phyloP scores from a whole-genome alignment of 2,888 invertebrate genomes.

The Oscheius sp. region DNA sequence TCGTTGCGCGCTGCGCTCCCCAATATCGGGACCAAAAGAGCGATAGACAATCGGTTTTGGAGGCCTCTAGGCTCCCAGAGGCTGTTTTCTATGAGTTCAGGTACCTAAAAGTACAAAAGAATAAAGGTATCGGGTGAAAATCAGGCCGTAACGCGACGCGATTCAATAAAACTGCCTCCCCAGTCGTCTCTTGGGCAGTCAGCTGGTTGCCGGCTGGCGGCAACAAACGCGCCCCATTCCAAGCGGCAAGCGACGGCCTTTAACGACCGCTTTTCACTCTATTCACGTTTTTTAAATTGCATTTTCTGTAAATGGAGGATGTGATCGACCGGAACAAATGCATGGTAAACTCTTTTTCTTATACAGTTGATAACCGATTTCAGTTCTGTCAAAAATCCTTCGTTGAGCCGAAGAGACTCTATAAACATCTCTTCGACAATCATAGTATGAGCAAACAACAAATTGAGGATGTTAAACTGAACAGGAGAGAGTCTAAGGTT shows the following conservation, averaged over 20 bases:
- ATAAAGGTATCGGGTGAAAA: no score
- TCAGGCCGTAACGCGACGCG: no score
- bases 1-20: no score
- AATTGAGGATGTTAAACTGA: constrained; percentile 43
- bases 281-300: constrained; percentile 1
- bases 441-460: constrained; percentile 46
- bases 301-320: background rate
- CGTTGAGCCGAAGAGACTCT: constrained; percentile 36
- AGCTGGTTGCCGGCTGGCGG: constrained; percentile 26
- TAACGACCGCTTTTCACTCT: no score
- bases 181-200: background rate
- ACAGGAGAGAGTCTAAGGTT: constrained; percentile 29
- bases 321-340: background rate
- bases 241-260: background rate
- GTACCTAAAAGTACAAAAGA: no score
- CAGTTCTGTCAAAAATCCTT: constrained; percentile 16
- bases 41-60: no score
- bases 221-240: constrained; percentile 1
- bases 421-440: constrained; percentile 48
- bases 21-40: no score
- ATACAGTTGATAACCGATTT: background rate
- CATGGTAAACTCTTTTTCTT: background rate
- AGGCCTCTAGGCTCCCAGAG: no score
- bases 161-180: no score
- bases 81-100: no score